Evolutionary conservation across 2,888 invertebrate species (phyloP).

Genomic region (Sipunculus nudus): DNA sequence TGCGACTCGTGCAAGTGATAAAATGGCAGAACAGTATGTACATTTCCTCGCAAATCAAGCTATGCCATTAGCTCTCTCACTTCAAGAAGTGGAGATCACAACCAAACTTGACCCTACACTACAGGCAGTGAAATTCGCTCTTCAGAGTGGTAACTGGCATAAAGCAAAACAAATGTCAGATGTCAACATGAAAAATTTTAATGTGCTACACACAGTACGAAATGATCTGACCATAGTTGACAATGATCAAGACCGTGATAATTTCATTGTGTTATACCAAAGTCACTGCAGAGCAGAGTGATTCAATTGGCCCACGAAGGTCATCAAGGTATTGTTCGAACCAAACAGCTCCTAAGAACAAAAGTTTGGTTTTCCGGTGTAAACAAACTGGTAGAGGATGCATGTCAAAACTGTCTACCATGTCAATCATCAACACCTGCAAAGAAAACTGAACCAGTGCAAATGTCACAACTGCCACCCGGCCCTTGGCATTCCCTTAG

Average conservation of each 20-base stretch:
- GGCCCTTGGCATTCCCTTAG: slow-evolving; percentile 17
- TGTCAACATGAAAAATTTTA: too few relatives aligned
- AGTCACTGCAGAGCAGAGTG: slow-evolving; percentile 20
- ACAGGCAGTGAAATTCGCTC: not conserved
- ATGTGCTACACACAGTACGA: too few relatives aligned
- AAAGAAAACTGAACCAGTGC: slow-evolving; percentile 9
- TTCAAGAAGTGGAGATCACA: slow-evolving; percentile 7
- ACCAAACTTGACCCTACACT: slow-evolving; percentile 1
- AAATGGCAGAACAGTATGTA: slow-evolving; percentile 35
- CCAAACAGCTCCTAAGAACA: slow-evolving; percentile 33
- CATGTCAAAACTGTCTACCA: slow-evolving; percentile 15
- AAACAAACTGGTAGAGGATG: slow-evolving; percentile 16
- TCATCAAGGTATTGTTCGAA: slow-evolving; percentile 38
- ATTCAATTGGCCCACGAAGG: slow-evolving; percentile 38
- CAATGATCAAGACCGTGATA: not conserved
- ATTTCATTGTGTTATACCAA: slow-evolving; percentile 18
- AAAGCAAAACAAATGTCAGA: too few relatives aligned
- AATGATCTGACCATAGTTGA: slow-evolving; percentile 1
- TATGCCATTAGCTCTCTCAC: slow-evolving; percentile 13
- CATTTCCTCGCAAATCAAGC: slow-evolving; percentile 21
- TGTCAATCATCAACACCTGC: slow-evolving; percentile 19
- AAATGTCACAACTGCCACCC: slow-evolving; percentile 25
- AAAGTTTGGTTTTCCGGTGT: slow-evolving; percentile 39
- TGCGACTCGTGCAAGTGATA: too few relatives aligned
- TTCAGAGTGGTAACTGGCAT: too few relatives aligned